These are phyloP conservation scores for Boloria euphrosyne DNA, from an alignment of 2,888 invertebrate genomes.

Conservation along the genomic window DNA sequence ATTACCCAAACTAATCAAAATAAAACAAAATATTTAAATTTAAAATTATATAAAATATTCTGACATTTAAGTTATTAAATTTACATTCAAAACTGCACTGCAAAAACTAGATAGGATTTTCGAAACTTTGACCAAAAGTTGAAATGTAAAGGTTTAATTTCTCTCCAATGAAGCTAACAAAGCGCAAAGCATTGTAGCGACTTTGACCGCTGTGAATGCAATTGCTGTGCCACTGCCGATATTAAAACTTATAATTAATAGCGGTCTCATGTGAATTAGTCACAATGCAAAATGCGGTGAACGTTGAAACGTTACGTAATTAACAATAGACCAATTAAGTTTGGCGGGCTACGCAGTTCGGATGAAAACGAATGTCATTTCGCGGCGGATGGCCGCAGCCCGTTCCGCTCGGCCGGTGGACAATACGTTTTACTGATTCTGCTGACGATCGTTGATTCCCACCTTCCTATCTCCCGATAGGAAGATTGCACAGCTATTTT, in stretches of 20 bases:
- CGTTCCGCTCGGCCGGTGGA: conserved; percentile 64
- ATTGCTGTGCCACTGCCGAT: conserved; percentile 48
- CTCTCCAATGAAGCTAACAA: conserved; percentile 35
- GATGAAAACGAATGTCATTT: conserved; percentile 70
- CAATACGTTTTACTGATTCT: conserved; percentile 75
- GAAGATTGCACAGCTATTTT: conserved; percentile 47
- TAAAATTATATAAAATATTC: neutral
- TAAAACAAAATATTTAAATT: neutral
- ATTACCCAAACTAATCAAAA: neutral
- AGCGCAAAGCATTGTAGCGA: conserved; percentile 33
- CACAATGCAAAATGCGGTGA: conserved; percentile 60
- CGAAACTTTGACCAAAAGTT: conserved; percentile 32
- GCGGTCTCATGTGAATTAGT: conserved; percentile 61
- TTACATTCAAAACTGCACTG: conserved; percentile 19
- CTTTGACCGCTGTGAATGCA: conserved; percentile 35
- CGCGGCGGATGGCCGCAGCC: conserved; percentile 51
- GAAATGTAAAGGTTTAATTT: conserved; percentile 38
- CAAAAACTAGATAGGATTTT: conserved; percentile 31
- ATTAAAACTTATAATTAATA: conserved; percentile 47
- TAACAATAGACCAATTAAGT: conserved; percentile 82
- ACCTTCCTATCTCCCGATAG: conserved; percentile 47
- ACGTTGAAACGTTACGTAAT: conserved; percentile 78
- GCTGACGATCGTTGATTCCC: conserved; percentile 72
- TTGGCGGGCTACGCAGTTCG: conserved; percentile 62
- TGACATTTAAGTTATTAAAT: neutral